phyloP scores from a whole-genome alignment of 2,113 vertebrate species.

The Prietella phreatophila region DNA sequence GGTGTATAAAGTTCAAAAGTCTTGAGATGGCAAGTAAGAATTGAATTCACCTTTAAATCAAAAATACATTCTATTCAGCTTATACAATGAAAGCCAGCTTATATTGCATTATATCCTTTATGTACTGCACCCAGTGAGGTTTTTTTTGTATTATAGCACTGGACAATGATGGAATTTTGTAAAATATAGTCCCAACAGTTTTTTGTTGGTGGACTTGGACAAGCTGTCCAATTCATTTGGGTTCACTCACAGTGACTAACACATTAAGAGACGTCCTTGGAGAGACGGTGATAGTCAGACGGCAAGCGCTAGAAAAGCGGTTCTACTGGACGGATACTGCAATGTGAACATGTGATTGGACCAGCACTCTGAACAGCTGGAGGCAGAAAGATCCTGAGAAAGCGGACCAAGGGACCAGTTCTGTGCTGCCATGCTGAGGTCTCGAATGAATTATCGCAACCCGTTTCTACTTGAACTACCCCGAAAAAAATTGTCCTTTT shows the following conservation, averaged over 20 bases:
- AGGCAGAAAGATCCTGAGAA: conserved; percentile 31
- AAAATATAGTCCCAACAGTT: background rate
- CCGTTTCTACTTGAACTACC: conserved; percentile 26
- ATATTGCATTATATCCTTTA: background rate
- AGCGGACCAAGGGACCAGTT: conserved; percentile 26
- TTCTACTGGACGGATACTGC: conserved; percentile 44
- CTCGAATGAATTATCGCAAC: conserved; percentile 32
- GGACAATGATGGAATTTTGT: background rate
- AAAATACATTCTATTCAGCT: background rate
- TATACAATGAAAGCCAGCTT: background rate
- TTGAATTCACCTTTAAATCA: background rate
- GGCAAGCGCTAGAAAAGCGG: background rate
- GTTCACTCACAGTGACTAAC: background rate
- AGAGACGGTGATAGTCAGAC: background rate
- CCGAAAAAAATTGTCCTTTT: background rate
- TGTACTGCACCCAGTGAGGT: background rate
- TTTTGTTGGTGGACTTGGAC: background rate
- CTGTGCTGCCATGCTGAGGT: conserved; percentile 31
- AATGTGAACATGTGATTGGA: conserved; percentile 45
- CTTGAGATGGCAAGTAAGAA: background rate
- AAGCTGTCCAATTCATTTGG: background rate
- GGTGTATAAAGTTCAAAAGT: background rate
- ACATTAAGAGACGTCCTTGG: background rate
- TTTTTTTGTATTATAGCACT: background rate
- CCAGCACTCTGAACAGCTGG: conserved; percentile 26